These are phyloP conservation scores for Martes martes DNA, from an alignment of 2,113 vertebrate genomes.

Conservation along the genomic window DNA sequence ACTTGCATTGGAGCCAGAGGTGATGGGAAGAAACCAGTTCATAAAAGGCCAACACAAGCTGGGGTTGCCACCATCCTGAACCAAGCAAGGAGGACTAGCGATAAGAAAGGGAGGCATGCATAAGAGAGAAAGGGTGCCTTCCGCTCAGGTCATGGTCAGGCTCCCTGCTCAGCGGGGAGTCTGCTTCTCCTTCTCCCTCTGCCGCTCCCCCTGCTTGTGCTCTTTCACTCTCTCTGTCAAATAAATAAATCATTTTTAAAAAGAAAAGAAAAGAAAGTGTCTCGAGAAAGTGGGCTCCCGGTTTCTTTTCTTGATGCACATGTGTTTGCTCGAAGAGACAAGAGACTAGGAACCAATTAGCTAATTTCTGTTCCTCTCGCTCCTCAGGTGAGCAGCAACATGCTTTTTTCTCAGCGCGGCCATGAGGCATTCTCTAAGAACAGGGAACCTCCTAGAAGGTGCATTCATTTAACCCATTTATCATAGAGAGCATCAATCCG, in stretches of 20 bases:
- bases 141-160: no score
- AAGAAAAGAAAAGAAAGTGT: neutral
- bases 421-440: slow-evolving; percentile 18
- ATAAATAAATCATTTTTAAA: no score
- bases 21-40: neutral
- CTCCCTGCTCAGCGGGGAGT: no score
- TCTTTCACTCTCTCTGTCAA: no score
- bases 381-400: neutral
- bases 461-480: neutral
- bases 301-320: neutral
- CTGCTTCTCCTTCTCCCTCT: no score
- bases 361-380: neutral
- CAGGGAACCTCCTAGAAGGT: neutral
- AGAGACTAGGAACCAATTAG: neutral
- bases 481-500: neutral
- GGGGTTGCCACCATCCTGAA: neutral
- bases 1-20: neutral
- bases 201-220: no score
- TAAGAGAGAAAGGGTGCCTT: neutral
- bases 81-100: neutral
- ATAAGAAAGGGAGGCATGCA: neutral
- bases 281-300: neutral
- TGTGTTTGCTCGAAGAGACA: slow-evolving; percentile 19
- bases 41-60: neutral
- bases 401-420: neutral